Evolutionary conservation across 2,888 invertebrate species (phyloP).

Genomic region (Tetragonula carbonaria): DNA sequence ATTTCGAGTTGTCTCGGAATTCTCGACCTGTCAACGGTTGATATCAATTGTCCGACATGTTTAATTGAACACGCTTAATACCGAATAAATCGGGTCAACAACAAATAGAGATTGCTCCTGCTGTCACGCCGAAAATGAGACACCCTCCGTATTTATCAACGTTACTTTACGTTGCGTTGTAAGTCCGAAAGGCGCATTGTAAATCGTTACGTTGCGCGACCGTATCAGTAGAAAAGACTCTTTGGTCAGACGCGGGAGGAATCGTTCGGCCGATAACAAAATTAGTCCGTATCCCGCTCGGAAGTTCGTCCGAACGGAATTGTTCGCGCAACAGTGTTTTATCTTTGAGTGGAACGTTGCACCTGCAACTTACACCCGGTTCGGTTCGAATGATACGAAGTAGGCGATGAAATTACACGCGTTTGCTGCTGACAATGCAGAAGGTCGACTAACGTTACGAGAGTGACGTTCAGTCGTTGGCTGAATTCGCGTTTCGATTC

Average conservation of each 20-base stretch:
- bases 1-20: background rate
- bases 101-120: background rate
- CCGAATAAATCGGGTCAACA: background rate
- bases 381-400: slow-evolving; percentile 38
- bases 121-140: background rate
- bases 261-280: slow-evolving; percentile 7
- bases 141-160: background rate
- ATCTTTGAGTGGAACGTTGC: slow-evolving; percentile 43
- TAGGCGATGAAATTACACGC: slow-evolving; percentile 62
- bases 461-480: slow-evolving; percentile 31
- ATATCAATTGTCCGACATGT: background rate
- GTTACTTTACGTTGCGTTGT: too few species aligned
- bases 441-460: slow-evolving; percentile 53
- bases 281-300: slow-evolving; percentile 14
- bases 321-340: slow-evolving; percentile 49
- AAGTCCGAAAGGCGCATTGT: too few species aligned
- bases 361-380: slow-evolving; percentile 51
- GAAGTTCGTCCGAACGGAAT: slow-evolving; percentile 13
- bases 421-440: slow-evolving; percentile 60
- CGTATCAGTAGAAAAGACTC: background rate
- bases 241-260: background rate
- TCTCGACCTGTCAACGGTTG: background rate
- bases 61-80: background rate
- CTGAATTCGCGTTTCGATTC: slow-evolving; percentile 49
- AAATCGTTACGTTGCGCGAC: background rate